Conservation (phyloP, 1,140 invertebrate species). For the Lepidurus apus region DNA sequence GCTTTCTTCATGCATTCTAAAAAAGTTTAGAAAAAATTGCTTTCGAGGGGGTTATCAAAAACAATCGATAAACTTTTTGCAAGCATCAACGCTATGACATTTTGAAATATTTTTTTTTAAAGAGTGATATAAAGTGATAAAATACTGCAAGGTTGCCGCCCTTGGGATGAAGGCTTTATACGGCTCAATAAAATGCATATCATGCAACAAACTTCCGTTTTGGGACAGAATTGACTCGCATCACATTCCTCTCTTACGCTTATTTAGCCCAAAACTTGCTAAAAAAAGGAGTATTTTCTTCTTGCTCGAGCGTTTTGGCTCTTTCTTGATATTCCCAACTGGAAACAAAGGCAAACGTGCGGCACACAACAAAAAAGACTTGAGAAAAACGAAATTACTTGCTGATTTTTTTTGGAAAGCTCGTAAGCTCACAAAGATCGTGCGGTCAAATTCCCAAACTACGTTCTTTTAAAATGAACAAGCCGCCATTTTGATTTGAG, state of each 20-base stretch:
- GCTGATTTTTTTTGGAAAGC: too few relatives aligned
- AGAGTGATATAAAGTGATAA: not conserved
- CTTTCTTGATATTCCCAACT: too few relatives aligned
- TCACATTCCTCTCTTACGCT: not conserved
- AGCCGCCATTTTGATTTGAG: too few relatives aligned
- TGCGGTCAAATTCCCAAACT: too few relatives aligned
- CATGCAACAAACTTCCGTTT: not conserved
- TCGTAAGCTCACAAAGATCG: too few relatives aligned
- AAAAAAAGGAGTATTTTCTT: not conserved
- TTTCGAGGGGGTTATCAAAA: not conserved
- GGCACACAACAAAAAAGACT: too few relatives aligned
- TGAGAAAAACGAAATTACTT: too few relatives aligned
- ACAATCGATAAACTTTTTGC: constrained; percentile 6
- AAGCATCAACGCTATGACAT: constrained; percentile 15
- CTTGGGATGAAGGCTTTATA: not conserved
- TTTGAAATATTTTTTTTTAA: not conserved
- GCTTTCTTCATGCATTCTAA: not conserved
- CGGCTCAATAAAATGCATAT: not conserved
- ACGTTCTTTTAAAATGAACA: too few relatives aligned
- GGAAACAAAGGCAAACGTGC: too few relatives aligned
- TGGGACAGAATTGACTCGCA: not conserved
- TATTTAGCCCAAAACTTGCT: not conserved
- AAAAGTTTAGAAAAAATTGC: not conserved
- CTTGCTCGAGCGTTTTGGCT: too few relatives aligned
- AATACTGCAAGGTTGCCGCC: not conserved